Conservation (phyloP, 1,140 invertebrate genomes). For the Polypedilum vanderplanki region DNA sequence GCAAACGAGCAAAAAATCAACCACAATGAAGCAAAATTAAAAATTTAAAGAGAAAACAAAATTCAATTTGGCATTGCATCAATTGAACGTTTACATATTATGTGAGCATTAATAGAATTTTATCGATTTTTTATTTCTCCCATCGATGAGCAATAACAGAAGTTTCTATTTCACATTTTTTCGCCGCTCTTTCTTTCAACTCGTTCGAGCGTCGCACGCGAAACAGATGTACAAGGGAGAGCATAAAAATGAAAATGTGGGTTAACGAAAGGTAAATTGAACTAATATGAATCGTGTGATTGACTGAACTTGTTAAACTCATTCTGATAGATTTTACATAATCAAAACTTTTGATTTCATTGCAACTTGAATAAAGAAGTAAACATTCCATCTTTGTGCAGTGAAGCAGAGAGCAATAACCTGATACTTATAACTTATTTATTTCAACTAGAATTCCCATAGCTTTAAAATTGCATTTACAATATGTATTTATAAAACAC, state of each 20-base stretch:
- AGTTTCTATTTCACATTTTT: too few relatives aligned
- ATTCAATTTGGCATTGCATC: background rate
- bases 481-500: background rate
- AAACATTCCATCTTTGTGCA: too few relatives aligned
- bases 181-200: background rate
- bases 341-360: background rate
- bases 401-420: background rate
- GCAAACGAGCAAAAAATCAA: background rate
- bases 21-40: background rate
- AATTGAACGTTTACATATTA: too few relatives aligned
- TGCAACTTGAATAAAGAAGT: too few relatives aligned
- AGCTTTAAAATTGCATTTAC: background rate
- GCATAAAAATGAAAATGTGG: background rate
- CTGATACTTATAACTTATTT: background rate
- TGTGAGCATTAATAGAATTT: too few relatives aligned
- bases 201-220: background rate
- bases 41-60: background rate
- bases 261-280: background rate
- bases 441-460: background rate
- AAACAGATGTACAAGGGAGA: background rate
- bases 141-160: too few relatives aligned
- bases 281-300: background rate
- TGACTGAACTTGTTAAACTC: background rate
- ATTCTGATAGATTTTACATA: background rate
- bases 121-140: too few relatives aligned